Percentiles rank a stretch among this genome's conserved stretches.
phyloP scores from a whole-genome alignment of 1,140 invertebrate species.

The Platyscapa corneri region DNA sequence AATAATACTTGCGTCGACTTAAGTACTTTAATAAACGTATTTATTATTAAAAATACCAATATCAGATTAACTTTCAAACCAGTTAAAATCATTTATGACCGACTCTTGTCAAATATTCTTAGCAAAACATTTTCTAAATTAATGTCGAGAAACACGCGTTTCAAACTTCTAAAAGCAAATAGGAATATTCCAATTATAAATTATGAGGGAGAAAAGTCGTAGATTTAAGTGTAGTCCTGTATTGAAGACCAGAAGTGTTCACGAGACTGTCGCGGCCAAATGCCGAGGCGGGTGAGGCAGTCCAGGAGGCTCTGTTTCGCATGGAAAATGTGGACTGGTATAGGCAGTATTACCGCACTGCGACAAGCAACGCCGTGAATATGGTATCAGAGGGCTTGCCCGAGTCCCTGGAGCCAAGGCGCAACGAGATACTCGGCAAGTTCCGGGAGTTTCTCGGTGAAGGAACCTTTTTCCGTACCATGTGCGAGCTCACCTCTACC shows the following conservation, averaged over 20 bases:
- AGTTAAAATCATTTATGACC: too few species aligned
- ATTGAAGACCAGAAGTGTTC: constrained; percentile 78
- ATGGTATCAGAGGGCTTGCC: constrained; percentile 80
- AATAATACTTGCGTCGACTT: too few species aligned
- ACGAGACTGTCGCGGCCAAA: constrained; percentile 74
- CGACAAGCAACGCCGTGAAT: constrained; percentile 78
- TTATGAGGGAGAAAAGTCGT: not conserved
- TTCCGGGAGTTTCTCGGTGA: constrained; percentile 78
- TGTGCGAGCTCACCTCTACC: constrained; percentile 79
- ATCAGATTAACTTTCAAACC: too few species aligned
- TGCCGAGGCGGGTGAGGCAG: constrained; percentile 69
- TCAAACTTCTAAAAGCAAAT: too few species aligned
- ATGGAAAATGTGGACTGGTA: constrained; percentile 82
- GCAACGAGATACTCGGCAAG: constrained; percentile 77
- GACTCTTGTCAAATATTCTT: too few species aligned
- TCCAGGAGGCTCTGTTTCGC: constrained; percentile 79
- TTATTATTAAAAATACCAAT: too few species aligned
- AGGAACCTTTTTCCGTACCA: constrained; percentile 80
- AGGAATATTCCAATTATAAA: too few species aligned
- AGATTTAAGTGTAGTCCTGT: not conserved
- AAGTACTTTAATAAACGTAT: too few species aligned
- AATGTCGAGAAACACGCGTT: too few species aligned
- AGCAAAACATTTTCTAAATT: too few species aligned
- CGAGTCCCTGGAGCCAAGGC: constrained; percentile 61
- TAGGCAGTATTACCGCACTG: constrained; percentile 79